Evolutionary conservation across 2,797 vertebrate genomes (phyloP).

Genomic region (Darevskia mixta): DNA sequence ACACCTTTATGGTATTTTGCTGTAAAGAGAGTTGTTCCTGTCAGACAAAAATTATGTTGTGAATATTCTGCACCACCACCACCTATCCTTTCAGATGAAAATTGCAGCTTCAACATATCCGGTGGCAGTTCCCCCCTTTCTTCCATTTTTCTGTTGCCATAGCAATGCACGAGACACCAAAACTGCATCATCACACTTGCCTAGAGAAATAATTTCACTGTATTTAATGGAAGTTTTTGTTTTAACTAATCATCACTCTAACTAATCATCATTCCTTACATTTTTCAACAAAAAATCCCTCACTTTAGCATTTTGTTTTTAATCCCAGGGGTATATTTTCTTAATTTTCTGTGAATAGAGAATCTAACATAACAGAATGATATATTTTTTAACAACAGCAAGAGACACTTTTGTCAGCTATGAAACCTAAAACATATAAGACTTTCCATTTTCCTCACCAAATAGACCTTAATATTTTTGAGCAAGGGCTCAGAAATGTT

Average conservation of each 20-base stretch:
- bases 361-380: rapidly evolving
- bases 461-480: neutral
- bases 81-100: neutral
- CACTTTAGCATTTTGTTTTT: neutral
- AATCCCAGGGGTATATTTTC: neutral
- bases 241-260: neutral
- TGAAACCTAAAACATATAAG: rapidly evolving
- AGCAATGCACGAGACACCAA: neutral
- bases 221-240: neutral
- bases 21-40: slow-evolving; percentile 4
- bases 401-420: neutral
- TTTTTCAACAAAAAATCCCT: too few relatives aligned
- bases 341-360: neutral
- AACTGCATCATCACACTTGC: neutral
- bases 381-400: neutral
- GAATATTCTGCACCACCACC: rapidly evolving
- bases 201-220: neutral
- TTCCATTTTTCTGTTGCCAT: neutral
- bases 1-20: slow-evolving; percentile 20
- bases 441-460: neutral
- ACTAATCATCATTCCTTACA: neutral
- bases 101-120: neutral
- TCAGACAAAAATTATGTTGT: neutral
- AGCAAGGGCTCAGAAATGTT: neutral
- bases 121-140: neutral